Evolutionary conservation across 2,888 invertebrate species (phyloP), one percentile per base, ranked within the genome.

Genomic region (Ophonus ardosiacus): DNA sequence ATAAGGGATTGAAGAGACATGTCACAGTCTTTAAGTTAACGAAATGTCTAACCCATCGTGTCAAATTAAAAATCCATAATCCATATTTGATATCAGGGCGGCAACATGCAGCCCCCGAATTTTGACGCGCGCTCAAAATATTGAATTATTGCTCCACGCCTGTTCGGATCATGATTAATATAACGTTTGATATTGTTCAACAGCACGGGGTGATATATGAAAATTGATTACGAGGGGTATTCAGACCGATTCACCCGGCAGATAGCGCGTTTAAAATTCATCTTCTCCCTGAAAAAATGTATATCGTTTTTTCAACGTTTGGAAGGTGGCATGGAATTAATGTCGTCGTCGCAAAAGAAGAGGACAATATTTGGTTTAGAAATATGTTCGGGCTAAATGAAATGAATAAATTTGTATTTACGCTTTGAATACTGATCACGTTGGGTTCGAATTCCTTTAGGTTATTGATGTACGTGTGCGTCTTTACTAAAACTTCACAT

Each of bases 141-240:
- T 80, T 80, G 80, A 80, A 61, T 80, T 80, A 80, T 80, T 61
- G 80, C 80, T 10, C 56, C 56, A 61, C 80, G 61, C 61, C 80
- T 31, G 80, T 31, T 80, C 59, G 57, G 80, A 80, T 80, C 80
- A 80, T 80, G 80, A 80, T 80, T 80, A 80, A 80, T 80, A 80
- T 61, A 61, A 59, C 61, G 40, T 80, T 61, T 80, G 80, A 80
- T 80, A 80, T 80, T 80, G 80, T 80, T 80, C 80, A 80, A 80
- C 61, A 80, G 80, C 59, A 61, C 40, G 38, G 80, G 80, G 38
- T 80, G 80, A 80, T 80, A 61, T 80, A 80, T 80, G 80, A 80
- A 80, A 80, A 80, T 80, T 80, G 80, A 80, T 80, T 80, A 80
- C 57, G 40, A n/a, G 78, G 57, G 56, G 56, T 31, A 78, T 78